Evolutionary conservation across 92 coral and sea anemone species (phyloP), one percentile per base, ranked within the genome.

Genomic region (Pocillopora meandrina): DNA sequence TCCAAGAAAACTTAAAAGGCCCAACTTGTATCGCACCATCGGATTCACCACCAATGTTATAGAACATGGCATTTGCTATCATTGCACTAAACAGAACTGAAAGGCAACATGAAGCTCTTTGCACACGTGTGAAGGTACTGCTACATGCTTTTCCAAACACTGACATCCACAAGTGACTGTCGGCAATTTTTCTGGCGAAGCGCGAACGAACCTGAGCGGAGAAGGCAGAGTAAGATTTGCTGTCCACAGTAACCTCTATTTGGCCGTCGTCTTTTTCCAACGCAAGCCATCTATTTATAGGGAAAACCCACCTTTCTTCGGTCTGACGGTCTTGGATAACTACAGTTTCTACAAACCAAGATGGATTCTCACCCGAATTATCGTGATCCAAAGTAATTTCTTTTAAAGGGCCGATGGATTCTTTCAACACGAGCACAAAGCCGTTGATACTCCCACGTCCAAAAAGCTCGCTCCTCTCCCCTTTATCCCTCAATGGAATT

Each of bases 91-190:
- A 67, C 3, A 81, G 75, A 8, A 89, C 12, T 56, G 73, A 49
- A 17, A 85, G 71, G 26, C 92, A 89, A 49, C 90, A 89, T 15
- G 92, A 81, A 4, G 89, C 86, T 35, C 92, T 81, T 66, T 85
- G 92, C 26, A 79, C 92, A 1, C 92, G 80, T 19, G 90, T 71
- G 60, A 89, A 89, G 14, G 76, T 13, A 49, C 65, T 71, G 36
- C 67, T 69, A 19, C 82, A 77, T n/a, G 85, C 72, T 56, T 89
- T 85, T 3, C 90, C 80, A 19, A 71, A 47, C 2, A 86, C 90
- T 10, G 92, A 89, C 9, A 89, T 31, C 92, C 92, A 89, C n/a
- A 89, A 49, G 17, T 89, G 92, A n/a, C 90, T 78, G 57, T 89
- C 90, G 23, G 72, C 55, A 31, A 31, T 26, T 33, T 12, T 31